Evolutionary conservation across 2,888 invertebrate genomes (phyloP), one percentile per base, ranked within the genome.

Genomic region (Notodonta ziczac): DNA sequence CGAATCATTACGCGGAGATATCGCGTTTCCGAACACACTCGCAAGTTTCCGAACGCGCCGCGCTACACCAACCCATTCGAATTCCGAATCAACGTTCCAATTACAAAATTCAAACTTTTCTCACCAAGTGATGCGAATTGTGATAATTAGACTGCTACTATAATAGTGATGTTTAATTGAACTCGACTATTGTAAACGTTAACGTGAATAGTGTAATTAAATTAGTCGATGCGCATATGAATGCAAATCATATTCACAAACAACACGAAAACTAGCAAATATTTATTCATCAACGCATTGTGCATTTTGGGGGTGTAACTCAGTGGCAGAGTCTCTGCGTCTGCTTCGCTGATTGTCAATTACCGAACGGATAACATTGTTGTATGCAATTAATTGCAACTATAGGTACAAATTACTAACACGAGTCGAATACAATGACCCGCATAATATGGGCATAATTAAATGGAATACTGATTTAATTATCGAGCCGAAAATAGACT

Each of bases 1-100:
- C 92, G 89, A 91, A 91, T 83, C 87, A 78, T 80, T 81, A 81
- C 85, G 84, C 89, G 84, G 84, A 79, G 72, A 73, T 82, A 81
- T 70, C 81, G 78, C 80, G 77, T 78, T 81, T 79, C 72, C 81
- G 81, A 82, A 80, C 84, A 76, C 73, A 73, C 77, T 80, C 78
- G 81, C 86, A 78, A 84, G 72, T 80, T 77, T 73, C 66, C 76
- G 71, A 74, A 74, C 81, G 80, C 73, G 76, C 65, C 73, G 73
- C 70, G 76, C 67, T 73, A 66, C 65, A 63, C 73, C 65, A 66
- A 60, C 60, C 61, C 70, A 71, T 75, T 70, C 69, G 59, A 68
- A 73, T 74, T 78, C 67, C 60, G 70, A 78, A 76, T 76, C 63
- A 66, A 67, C 65, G 70, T 69, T 73, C 63, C 57, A 57, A 71